Percentiles rank a stretch among this genome's conserved stretches.
phyloP scores from a whole-genome alignment of 2,888 invertebrate species.

The Aphodius sticticus region DNA sequence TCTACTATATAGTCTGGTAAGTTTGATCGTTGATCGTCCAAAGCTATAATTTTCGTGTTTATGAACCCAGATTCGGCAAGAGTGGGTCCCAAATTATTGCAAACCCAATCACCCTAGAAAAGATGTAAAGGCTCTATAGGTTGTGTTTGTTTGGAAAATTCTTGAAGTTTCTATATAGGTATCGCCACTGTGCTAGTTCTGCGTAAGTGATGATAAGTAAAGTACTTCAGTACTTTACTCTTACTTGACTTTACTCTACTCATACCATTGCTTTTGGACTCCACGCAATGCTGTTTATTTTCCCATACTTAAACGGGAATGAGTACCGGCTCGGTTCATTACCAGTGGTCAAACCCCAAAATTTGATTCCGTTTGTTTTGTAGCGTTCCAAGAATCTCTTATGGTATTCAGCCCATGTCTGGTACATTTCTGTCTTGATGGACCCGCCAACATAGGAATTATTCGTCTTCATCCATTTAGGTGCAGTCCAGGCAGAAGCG shows the following conservation, averaged over 20 bases:
- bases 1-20: conserved; percentile 59
- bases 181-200: no score
- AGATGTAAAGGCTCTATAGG: no score
- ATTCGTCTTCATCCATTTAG: conserved; percentile 63
- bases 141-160: no score
- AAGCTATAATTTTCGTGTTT: conserved; percentile 71
- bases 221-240: no score
- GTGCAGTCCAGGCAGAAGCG: conserved; percentile 63
- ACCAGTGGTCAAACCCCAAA: conserved; percentile 88
- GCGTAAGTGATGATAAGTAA: no score
- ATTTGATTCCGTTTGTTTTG: conserved; percentile 66
- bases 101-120: conserved; percentile 72
- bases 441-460: conserved; percentile 52
- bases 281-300: conserved; percentile 82
- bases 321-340: conserved; percentile 82
- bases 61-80: conserved; percentile 67
- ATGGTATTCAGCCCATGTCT: conserved; percentile 83
- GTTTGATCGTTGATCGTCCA: conserved; percentile 77
- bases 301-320: conserved; percentile 53
- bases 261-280: conserved; percentile 59
- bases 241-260: not conserved
- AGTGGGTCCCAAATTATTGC: conserved; percentile 76
- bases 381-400: conserved; percentile 82
- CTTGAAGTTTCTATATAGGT: no score
- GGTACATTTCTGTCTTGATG: conserved; percentile 64